These are phyloP conservation scores for Norana najaformis DNA, from an alignment of 2,888 invertebrate genomes.

Conservation along the genomic window DNA sequence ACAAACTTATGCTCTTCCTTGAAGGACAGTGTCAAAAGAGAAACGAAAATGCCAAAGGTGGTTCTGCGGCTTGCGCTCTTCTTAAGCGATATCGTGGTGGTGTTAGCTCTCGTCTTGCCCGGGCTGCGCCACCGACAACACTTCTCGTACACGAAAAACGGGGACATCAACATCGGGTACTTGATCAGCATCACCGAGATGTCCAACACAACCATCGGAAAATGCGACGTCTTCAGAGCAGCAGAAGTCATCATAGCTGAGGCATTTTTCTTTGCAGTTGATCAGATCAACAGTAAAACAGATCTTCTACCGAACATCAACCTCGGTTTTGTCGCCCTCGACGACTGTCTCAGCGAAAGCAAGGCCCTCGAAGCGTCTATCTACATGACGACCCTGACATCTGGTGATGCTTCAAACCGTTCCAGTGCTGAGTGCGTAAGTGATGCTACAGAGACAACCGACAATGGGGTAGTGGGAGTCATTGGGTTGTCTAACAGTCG, in stretches of 20 bases:
- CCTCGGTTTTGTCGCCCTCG: constrained; percentile 27
- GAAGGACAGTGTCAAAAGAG: neutral
- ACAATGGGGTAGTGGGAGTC: constrained; percentile 33
- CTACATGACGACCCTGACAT: neutral
- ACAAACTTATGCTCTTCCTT: neutral
- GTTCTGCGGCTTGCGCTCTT: neutral
- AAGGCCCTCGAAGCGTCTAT: constrained; percentile 27
- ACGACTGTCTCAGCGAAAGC: constrained; percentile 28
- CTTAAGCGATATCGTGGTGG: neutral
- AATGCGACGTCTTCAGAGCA: neutral
- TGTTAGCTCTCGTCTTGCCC: neutral
- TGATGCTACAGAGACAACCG: neutral
- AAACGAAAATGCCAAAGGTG: neutral
- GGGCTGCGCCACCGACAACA: neutral
- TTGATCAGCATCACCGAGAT: neutral
- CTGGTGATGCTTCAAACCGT: neutral
- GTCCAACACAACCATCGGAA: neutral
- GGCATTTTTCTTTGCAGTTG: neutral
- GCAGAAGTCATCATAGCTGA: neutral
- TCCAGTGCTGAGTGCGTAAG: neutral
- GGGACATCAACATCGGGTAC: constrained; percentile 21
- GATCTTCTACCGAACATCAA: constrained; percentile 30
- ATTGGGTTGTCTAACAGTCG: constrained; percentile 37
- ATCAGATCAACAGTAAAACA: constrained; percentile 20
- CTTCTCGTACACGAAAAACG: neutral